Evolutionary conservation across 2,888 invertebrate species (phyloP), one percentile per base, ranked within the genome.

Genomic region (Ptilodon capucinus): DNA sequence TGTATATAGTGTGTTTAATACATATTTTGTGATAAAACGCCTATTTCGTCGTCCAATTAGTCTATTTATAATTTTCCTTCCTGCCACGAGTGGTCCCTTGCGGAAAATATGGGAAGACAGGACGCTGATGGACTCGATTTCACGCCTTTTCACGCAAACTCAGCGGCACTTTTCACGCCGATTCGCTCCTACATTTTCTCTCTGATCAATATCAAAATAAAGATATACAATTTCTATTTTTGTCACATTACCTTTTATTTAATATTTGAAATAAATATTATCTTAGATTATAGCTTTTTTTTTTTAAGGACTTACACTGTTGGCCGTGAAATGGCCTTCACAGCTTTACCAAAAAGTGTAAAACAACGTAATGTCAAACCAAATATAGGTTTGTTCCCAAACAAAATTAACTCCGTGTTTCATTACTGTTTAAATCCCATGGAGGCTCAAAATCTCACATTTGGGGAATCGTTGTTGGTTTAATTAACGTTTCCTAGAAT

Each of bases 401-500:
- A 57, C 45, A 51, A 57, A 54, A 64, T 60, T 64, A 66, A 64
- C 60, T 57, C 57, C 57, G 57, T 61, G 62, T 71, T 58, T 58
- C 67, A 60, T 53, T 64, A 64, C 64, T 70, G 58, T 63, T 53
- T 54, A 71, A 71, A 53, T 57, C 65, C 65, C 56, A 58, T 45
- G 49, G 54, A 68, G 64, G 67, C 71, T 72, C 70, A 79, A 78
- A 76, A 51, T 76, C 77, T 78, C 79, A 76, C 75, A 77, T 77
- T 76, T 72, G 68, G 64, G 64, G 75, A 68, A 75, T 75, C 76
- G 79, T 76, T 78, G 81, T 80, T 76, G 79, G 74, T 80, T 85
- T 86, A 87, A 88, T 87, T 85, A 87, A 87, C 81, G 75, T 82
- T 85, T 84, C 81, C 85, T 84, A 79, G 77, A 79, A 81, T 86